Evolutionary conservation across 2,888 invertebrate species (phyloP).

Genomic region (Stenolophus ochropezus): DNA sequence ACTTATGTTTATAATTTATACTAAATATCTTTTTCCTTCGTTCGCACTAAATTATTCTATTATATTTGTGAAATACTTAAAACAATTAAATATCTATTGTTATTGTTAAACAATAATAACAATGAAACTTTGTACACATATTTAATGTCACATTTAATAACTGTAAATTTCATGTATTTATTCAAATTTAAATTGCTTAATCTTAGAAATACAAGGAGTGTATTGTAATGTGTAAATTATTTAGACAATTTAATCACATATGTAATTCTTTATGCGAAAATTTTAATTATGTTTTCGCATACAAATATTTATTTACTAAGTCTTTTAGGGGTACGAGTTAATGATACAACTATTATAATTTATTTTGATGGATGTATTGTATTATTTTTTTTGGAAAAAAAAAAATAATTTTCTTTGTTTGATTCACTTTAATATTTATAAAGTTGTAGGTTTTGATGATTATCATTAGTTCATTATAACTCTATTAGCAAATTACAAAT

Average conservation of each 20-base stretch:
- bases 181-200: slow-evolving; percentile 22
- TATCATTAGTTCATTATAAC: too few species aligned
- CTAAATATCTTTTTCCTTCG: too few species aligned
- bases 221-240: neutral
- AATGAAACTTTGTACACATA: neutral
- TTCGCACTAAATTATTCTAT: too few species aligned
- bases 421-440: too few species aligned
- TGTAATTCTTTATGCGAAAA: neutral
- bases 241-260: neutral
- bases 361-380: too few species aligned
- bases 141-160: slow-evolving; percentile 30
- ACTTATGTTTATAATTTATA: too few species aligned
- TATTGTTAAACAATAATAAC: neutral
- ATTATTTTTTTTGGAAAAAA: too few species aligned
- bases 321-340: too few species aligned
- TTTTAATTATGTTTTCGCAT: neutral
- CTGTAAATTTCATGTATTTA: slow-evolving; percentile 31
- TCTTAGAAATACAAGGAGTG: slow-evolving; percentile 3
- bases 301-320: neutral
- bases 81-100: neutral
- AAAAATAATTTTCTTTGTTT: too few species aligned
- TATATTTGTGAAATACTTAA: neutral
- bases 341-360: too few species aligned
- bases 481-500: too few species aligned
- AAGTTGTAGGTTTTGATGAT: too few species aligned